phyloP scores from a whole-genome alignment of 1,140 invertebrate species.

The Hestina assimilis region DNA sequence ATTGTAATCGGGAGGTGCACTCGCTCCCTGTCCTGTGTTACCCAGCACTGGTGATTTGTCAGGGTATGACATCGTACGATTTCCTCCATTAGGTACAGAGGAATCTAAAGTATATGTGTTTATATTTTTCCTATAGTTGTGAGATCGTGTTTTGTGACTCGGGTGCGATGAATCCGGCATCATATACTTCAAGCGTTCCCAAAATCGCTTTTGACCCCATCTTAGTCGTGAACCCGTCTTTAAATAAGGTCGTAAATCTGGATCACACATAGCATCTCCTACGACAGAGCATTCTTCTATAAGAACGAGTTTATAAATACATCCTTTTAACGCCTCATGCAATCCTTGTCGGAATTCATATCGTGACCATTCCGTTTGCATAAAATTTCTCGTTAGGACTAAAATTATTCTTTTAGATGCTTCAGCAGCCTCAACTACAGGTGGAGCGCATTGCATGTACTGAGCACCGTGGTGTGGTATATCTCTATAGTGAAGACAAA shows the following conservation, averaged over 20 bases:
- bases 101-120: conserved; percentile 87
- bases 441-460: conserved; percentile 86
- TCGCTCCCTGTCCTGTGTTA: conserved; percentile 73
- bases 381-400: conserved; percentile 89
- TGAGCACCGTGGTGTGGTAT: conserved; percentile 83
- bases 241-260: conserved; percentile 91
- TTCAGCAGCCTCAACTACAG: conserved; percentile 91
- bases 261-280: conserved; percentile 89
- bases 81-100: conserved; percentile 79
- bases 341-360: conserved; percentile 90
- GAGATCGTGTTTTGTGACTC: conserved; percentile 60
- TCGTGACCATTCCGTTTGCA: conserved; percentile 92
- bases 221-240: conserved; percentile 90
- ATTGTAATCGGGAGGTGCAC: conserved; percentile 74
- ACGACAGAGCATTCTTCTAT: conserved; percentile 87
- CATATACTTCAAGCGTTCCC: conserved; percentile 93
- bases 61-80: conserved; percentile 75
- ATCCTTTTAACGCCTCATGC: conserved; percentile 90
- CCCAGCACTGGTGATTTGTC: conserved; percentile 66
- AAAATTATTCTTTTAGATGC: conserved; percentile 89
- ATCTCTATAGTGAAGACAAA: conserved; percentile 93
- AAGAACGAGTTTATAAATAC: conserved; percentile 91
- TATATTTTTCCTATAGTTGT: conserved; percentile 85
- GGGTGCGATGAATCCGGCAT: conserved; percentile 83
- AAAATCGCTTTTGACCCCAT: conserved; percentile 94